phyloP scores from a whole-genome alignment of 1,140 invertebrate genomes.

The Mycetomoellerius zeteki region DNA sequence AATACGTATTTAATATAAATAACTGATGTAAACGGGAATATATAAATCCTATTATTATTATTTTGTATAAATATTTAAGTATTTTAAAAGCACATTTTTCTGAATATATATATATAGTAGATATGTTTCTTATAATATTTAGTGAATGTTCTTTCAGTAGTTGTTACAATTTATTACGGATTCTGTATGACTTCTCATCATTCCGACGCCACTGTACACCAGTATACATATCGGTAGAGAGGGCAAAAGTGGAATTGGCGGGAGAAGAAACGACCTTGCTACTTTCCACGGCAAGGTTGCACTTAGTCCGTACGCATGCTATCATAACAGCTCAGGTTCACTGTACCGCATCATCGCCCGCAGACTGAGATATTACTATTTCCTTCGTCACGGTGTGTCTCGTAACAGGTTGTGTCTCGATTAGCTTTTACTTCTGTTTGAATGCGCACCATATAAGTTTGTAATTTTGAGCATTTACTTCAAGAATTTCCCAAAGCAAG shows the following conservation, averaged over 20 bases:
- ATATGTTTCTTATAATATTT: not conserved
- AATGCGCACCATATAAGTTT: not conserved
- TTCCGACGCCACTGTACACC: conserved; percentile 39
- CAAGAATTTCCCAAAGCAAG: not conserved
- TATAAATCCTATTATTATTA: not conserved
- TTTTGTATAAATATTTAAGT: conserved; percentile 18
- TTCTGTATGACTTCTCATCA: not conserved
- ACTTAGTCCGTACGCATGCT: conserved; percentile 64
- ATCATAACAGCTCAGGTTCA: conserved; percentile 74
- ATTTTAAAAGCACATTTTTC: not conserved
- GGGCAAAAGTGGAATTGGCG: conserved; percentile 62
- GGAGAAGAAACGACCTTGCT: conserved; percentile 76
- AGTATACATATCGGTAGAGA: not conserved
- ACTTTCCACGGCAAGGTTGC: conserved; percentile 77
- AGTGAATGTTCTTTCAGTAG: not conserved
- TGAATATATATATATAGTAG: too few relatives aligned
- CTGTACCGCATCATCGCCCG: conserved; percentile 57
- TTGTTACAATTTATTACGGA: conserved; percentile 7
- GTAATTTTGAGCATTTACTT: not conserved
- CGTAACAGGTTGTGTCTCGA: not conserved
- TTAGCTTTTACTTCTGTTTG: not conserved
- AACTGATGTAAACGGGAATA: not conserved
- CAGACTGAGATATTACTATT: conserved; percentile 20
- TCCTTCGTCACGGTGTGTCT: not conserved
- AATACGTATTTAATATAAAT: not conserved